Evolutionary conservation across 2,888 invertebrate genomes (phyloP).

Genomic region (Reticulitermes lucifugus): DNA sequence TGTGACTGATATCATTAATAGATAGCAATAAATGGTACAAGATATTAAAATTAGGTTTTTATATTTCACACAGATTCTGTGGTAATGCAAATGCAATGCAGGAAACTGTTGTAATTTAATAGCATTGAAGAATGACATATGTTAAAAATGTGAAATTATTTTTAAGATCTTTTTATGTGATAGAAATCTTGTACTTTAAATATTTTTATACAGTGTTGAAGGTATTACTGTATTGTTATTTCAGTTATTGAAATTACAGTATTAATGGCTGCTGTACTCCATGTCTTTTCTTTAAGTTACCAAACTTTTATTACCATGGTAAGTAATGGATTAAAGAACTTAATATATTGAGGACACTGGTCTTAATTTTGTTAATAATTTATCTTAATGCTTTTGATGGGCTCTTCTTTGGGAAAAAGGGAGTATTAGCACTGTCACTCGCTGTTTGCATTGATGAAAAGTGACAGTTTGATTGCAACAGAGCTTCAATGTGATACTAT

Average conservation of each 20-base stretch:
- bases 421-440: too few species aligned
- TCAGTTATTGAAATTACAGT: slow-evolving; percentile 14
- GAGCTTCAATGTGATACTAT: too few species aligned
- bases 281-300: not conserved
- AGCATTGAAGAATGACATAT: not conserved
- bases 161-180: slow-evolving; percentile 24
- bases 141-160: not conserved
- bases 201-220: slow-evolving; percentile 37
- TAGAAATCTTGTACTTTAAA: slow-evolving; percentile 22
- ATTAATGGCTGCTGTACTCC: slow-evolving; percentile 38
- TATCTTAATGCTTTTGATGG: too few species aligned
- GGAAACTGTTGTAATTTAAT: not conserved
- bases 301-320: not conserved
- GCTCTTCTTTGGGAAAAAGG: too few species aligned
- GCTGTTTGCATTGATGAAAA: too few species aligned
- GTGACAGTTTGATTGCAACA: too few species aligned
- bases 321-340: too few species aligned
- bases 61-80: slow-evolving; percentile 22
- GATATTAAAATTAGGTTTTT: slow-evolving; percentile 1
- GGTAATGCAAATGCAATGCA: slow-evolving; percentile 35
- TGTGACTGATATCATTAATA: slow-evolving; percentile 32
- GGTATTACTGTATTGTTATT: slow-evolving; percentile 24
- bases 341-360: too few species aligned
- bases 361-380: too few species aligned
- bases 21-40: slow-evolving; percentile 35